phyloP scores from a whole-genome alignment of 2,113 vertebrate genomes.

The Ceratotherium simum region DNA sequence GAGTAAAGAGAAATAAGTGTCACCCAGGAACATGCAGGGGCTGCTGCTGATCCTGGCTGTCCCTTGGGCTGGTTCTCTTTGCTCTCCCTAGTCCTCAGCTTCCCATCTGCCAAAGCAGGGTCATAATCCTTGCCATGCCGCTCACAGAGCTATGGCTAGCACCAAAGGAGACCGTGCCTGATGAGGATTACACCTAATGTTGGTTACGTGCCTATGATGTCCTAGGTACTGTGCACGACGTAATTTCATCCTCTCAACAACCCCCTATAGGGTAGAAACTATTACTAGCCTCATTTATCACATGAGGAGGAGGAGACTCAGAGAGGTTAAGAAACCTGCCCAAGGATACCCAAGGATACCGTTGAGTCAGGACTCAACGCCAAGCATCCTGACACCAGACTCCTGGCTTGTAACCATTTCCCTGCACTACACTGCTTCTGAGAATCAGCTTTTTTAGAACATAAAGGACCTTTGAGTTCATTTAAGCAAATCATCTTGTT shows the following conservation, averaged over 20 bases:
- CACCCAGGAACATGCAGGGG: neutral
- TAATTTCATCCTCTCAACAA: neutral
- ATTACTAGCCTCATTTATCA: neutral
- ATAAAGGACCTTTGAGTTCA: neutral
- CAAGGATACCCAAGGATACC: neutral
- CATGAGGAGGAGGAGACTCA: neutral
- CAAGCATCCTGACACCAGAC: neutral
- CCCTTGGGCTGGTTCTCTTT: neutral
- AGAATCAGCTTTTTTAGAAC: neutral
- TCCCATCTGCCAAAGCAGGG: neutral
- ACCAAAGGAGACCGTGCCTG: accelerated
- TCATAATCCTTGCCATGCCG: neutral
- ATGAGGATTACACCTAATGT: neutral
- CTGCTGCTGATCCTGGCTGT: neutral
- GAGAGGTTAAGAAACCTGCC: neutral
- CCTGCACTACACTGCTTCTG: neutral
- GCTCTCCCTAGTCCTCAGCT: neutral
- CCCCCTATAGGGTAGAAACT: neutral
- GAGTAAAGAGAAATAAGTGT: neutral
- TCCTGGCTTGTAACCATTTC: neutral
- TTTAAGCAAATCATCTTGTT: neutral
- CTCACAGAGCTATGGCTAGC: neutral
- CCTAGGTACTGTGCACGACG: neutral
- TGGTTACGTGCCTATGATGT: neutral
- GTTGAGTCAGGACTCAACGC: neutral